Base-by-base conservation (phyloP, 2,113 vertebrate genomes). In the Camelus dromedarius region DNA sequence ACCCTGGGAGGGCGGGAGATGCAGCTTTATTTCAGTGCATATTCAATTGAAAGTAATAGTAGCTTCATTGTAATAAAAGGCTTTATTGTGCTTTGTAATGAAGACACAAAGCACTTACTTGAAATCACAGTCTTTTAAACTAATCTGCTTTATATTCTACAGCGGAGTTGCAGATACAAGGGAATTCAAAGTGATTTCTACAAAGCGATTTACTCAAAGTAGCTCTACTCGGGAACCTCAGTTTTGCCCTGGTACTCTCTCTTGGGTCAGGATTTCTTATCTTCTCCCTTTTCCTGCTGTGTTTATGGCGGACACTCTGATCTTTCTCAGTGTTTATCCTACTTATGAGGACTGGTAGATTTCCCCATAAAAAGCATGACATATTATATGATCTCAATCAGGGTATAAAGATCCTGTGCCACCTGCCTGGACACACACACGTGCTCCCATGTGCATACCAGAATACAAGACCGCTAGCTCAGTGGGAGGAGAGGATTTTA, bases 31-130 rank as follows among this genome's bases (percentile, higher is more conserved):
- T 96, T 96, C 75, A 80, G 79, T 19, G 79, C 73, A 62, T 70
- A 87, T 38, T 95, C 95, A 87, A 54, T 32, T 66, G 75, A 81
- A 83, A 93, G 69, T 75, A 96, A 97, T 35, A 79, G 83, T 19
- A 52, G 80, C 75, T 89, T 92, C 96, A 54, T 28, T 92, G 93
- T 92, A 86, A 93, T 93, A 91, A 96, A 96, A 93, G 94, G 97
- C 97, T 94, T 95, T 93, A 96, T 92, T 95, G 95, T 95, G 95
- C 95, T 96, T 97, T 97, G 98, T 98, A 97, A 98, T 92, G 95
- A 96, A 97, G 97, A 97, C 80, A 97, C 96, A 97, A 96, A 97
- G 92, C 96, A 97, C 86, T 97, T 95, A 82, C 96, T 85, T 80
- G 97, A 95, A 98, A 98, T 95, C 87, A 95, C 73, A 90, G 83